Conservation (phyloP, 1,140 invertebrate species). For the Heliconius hermathena region DNA sequence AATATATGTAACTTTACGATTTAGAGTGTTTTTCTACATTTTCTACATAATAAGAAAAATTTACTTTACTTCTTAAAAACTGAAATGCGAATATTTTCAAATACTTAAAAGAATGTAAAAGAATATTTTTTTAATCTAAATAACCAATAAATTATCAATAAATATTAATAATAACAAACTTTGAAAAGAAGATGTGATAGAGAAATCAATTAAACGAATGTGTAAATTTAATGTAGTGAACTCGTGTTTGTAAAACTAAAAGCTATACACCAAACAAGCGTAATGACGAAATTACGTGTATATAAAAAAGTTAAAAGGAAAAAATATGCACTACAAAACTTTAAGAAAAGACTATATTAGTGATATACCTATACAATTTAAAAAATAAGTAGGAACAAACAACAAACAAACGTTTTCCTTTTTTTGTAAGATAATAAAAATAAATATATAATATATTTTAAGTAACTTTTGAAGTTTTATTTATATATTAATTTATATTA, state of each 20-base stretch:
- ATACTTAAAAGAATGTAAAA: background rate
- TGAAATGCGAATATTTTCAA: background rate
- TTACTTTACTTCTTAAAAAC: background rate
- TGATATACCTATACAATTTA: constrained; percentile 7
- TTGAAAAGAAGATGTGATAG: background rate
- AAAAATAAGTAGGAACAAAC: constrained; percentile 45
- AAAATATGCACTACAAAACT: background rate
- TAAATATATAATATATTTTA: background rate
- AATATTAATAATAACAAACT: background rate
- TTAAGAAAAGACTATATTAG: background rate
- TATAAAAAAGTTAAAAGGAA: background rate
- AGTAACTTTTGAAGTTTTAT: background rate
- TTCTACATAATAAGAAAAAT: background rate
- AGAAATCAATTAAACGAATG: background rate
- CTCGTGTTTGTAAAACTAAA: constrained; percentile 36
- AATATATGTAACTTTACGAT: background rate
- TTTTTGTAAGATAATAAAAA: constrained; percentile 1
- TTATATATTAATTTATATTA: background rate
- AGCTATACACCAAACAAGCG: constrained; percentile 12
- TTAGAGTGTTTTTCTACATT: background rate
- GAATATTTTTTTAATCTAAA: background rate
- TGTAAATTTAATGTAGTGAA: constrained; percentile 23
- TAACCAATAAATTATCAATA: background rate
- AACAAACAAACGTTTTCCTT: constrained; percentile 14
- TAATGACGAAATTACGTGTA: background rate